Evolutionary conservation across 2,797 vertebrate species (phyloP), one percentile per base, ranked within the genome.

Genomic region (Neoniphon sammara): DNA sequence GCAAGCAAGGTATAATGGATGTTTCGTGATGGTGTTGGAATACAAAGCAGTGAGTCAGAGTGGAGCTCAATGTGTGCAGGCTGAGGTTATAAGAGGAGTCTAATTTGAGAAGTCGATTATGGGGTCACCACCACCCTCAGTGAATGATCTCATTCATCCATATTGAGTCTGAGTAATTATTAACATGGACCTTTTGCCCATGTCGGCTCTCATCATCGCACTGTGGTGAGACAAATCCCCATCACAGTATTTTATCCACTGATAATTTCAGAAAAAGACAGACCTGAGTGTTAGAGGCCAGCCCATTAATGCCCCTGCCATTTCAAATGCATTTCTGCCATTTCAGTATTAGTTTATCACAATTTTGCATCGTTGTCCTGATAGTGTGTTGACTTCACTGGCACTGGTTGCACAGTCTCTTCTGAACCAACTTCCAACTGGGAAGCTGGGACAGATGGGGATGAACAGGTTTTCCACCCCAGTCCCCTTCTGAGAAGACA

Each of bases 401-500:
- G 30, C 76, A 36, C 47, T 46, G 80, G 58, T 74, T 70, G 62
- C 64, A 1, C 10, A 1, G 18, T 44, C 9, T 61, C 72, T 68
- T 46, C 79, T 44, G 56, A 78, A 25, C 73, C 61, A 49, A 17
- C 49, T 49, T 56, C 42, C n/a, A 7, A 34, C 31, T 6, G 65
- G 57, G 77, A 70, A 61, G 49, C 50, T 67, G 78, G 63, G 61
- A 85, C 88, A 90, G 87, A 89, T 83, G 86, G 90, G 54, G 55
- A 34, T 12, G 76, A 71, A 66, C 87, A 85, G 83, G 80, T 90
- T 91, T 89, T 72, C 62, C 62, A 70, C 78, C 63, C 58, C 55
- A 60, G 80, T 82, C 76, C 58, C 85, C 81, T 78, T 87, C 85
- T 89, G 87, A 86, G 80, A 80, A 81, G 83, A 89, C 85, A 90